Evolutionary conservation across 2,113 vertebrate species (phyloP), one percentile per base, ranked within the genome.

Genomic region (Gallinago undulata): DNA sequence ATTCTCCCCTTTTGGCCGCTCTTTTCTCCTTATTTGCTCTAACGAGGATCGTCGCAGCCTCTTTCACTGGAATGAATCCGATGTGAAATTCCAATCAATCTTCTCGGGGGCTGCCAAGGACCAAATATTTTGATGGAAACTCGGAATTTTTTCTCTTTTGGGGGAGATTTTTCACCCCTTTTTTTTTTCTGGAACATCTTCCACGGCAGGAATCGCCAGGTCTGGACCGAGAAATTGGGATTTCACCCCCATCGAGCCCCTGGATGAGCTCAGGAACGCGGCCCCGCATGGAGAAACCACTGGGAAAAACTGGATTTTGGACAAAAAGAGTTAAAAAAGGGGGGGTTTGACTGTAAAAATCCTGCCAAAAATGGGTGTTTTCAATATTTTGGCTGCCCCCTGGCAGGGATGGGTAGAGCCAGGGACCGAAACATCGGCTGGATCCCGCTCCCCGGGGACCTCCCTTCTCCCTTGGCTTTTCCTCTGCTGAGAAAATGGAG

Each of bases 341-440:
- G 30, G 11, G 1, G 1, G 24, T 66, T 53, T 6, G 31, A 31
- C 9, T 8, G 14, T 17, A 13, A 4, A 7, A 45, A 4, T 30
- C 33, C 27, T 33, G 5, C 27, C 3, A 12, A 81, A 45, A 81
- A 57, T 1, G 27, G 11, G 3, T 4, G 1, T 47, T 48, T 31
- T 31, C 31, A 47, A 37, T 24, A 15, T 24, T 15, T 10, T 39
- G 13, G 62, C 30, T 17, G 37, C 37, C 76, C 39, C 9, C 1
- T 15, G 18, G 21, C 1, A 2, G 22, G 3, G 21, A 12, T 8
- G 33, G 1, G 16, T 2, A 7, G 78, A 31, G 33, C 8, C 8
- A 19, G 35, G 30, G 33, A 4, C 55, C 19, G 1, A 23, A 50
- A 27, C 4, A 5, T 30, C 35, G 1, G 2, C 31, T 7, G 53